Evolutionary conservation across 2,888 invertebrate species (phyloP).

Genomic region (Rugalucina vietnamica): DNA sequence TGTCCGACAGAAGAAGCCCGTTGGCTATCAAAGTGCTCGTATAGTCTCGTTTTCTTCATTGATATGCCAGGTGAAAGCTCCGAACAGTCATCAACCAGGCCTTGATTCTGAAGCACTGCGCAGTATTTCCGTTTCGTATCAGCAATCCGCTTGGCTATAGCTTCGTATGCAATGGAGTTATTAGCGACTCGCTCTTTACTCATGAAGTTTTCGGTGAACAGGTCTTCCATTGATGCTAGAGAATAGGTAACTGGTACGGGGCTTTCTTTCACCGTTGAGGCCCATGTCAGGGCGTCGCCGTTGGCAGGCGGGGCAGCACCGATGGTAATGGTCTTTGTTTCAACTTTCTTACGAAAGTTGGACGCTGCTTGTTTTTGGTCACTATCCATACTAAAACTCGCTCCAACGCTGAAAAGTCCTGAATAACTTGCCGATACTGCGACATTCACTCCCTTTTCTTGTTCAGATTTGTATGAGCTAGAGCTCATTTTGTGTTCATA

Average conservation of each 20-base stretch:
- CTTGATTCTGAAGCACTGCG: background rate
- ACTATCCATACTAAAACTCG: constrained; percentile 7
- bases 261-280: constrained; percentile 34
- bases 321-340: constrained; percentile 34
- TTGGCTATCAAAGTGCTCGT: background rate
- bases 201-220: constrained; percentile 42
- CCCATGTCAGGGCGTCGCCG: constrained; percentile 40
- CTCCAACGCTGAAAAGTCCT: constrained; percentile 11
- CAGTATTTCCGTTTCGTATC: background rate
- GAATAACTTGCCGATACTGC: constrained; percentile 45
- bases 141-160: background rate
- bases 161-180: background rate
- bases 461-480: constrained; percentile 4
- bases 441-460: constrained; percentile 21
- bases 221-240: constrained; percentile 28
- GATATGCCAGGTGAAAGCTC: background rate
- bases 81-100: background rate
- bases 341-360: constrained; percentile 24
- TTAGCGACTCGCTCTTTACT: background rate
- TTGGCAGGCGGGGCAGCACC: constrained; percentile 39
- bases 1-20: background rate
- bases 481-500: constrained; percentile 46
- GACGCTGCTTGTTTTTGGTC: constrained; percentile 13
- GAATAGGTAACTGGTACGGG: constrained; percentile 34
- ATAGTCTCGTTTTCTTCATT: background rate